Conservation (phyloP, 2,113 vertebrate species). For the Microtus oregoni region DNA sequence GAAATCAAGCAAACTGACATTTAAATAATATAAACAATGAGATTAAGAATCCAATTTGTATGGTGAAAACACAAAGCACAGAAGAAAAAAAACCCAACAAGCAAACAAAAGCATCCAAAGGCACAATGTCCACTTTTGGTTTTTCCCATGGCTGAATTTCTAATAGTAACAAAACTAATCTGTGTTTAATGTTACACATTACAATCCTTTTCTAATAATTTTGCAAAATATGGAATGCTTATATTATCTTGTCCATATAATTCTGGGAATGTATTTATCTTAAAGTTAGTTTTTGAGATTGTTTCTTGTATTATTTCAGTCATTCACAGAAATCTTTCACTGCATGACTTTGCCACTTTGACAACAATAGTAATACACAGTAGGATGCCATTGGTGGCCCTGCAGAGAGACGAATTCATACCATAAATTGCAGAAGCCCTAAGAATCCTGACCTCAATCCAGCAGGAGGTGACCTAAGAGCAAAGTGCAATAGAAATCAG, state of each 20-base stretch:
- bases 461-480: slow-evolving; percentile 8
- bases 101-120: not conserved
- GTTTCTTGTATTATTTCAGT: not conserved
- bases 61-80: not conserved
- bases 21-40: not conserved
- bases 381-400: not conserved
- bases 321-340: not conserved
- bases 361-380: not conserved
- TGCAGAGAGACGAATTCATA: not conserved
- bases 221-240: not conserved
- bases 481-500: not conserved
- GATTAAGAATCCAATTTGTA: not conserved
- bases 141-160: not conserved
- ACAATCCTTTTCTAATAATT: not conserved
- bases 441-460: not conserved
- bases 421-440: not conserved
- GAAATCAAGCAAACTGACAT: not conserved
- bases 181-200: not conserved
- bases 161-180: not conserved
- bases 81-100: not conserved
- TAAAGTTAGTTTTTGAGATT: not conserved
- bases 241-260: not conserved
- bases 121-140: not conserved
- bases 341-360: not conserved
- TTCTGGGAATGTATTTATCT: not conserved